Evolutionary conservation across 1,140 invertebrate genomes (phyloP), one percentile per base, ranked within the genome.

Genomic region (Berghia stephanieae): DNA sequence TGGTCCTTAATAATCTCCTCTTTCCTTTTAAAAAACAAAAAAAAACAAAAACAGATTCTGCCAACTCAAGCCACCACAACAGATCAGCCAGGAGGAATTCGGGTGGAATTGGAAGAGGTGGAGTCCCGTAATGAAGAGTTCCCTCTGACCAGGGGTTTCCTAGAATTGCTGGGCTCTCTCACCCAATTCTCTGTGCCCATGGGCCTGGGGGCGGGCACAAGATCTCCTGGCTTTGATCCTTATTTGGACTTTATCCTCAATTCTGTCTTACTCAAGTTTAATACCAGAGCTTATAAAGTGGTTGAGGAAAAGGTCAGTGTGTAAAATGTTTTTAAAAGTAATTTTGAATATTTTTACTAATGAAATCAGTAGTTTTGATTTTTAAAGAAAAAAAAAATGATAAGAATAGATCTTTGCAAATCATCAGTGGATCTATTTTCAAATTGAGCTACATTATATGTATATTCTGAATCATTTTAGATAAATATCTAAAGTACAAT

Each of bases 141-240:
- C 73, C 83, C 85, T 0, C 83, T 90, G 81, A 87, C 86, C 0
- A 91, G 93, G 72, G 95, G 94, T 2, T 93, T 98, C 85, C 89
- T 98, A 0, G 89, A 93, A 74, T 89, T 98, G 0, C 85, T 98
- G 0, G 92, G 94, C 83, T 92, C 92, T 1, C 90, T 99, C 10
- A 94, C 95, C 8, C 92, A 93, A 82, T 93, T 86, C 44, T 92
- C 92, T 18, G 91, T 96, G 70, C 95, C 95, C 0, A 90, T 93
- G 77, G 92, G 93, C n/a, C 90, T 97, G 6, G 96, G 96, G 8
- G 93, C 93, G 2, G 95, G 95, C 0, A 90, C 92, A 4, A 91
- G 96, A n/a, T 92, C 93, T 60, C 95, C 96, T 2, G 96, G 96
- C 1, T 94, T 98, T 80, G 94, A 96, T 89, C 95, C 96, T 0